Conservation (phyloP, 1,140 invertebrate species). For the Copidosoma floridanum region DNA sequence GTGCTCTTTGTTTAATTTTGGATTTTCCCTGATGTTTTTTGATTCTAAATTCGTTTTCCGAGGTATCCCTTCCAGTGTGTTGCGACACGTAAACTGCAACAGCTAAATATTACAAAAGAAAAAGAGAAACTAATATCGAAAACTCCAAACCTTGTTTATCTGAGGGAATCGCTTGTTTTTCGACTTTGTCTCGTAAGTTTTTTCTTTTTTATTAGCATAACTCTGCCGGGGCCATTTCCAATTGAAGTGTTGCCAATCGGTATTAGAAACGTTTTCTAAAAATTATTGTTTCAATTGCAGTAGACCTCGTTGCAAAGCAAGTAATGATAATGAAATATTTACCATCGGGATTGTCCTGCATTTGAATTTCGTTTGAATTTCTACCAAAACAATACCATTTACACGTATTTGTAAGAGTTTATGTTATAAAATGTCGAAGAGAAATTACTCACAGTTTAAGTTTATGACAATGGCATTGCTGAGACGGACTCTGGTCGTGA, state of each 20-base stretch:
- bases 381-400: too few relatives aligned
- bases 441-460: slow-evolving; percentile 10
- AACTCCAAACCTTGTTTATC: slow-evolving; percentile 31
- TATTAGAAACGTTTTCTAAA: too few relatives aligned
- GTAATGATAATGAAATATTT: too few relatives aligned
- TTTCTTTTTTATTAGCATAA: slow-evolving; percentile 29
- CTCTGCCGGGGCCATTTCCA: slow-evolving; percentile 32
- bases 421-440: too few relatives aligned
- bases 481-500: not conserved
- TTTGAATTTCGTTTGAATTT: not conserved
- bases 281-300: too few relatives aligned
- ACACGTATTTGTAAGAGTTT: too few relatives aligned
- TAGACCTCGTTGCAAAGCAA: too few relatives aligned
- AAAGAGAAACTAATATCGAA: too few relatives aligned
- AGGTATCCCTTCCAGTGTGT: slow-evolving; percentile 42
- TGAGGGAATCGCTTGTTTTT: slow-evolving; percentile 27
- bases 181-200: slow-evolving; percentile 35
- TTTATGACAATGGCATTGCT: slow-evolving; percentile 2
- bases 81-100: slow-evolving; percentile 31
- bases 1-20: too few relatives aligned
- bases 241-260: slow-evolving; percentile 28
- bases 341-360: not conserved
- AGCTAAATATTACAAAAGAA: slow-evolving; percentile 6
- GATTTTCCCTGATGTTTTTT: slow-evolving; percentile 3
- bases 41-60: too few relatives aligned